These are phyloP conservation scores for Heliopora coerulea DNA, from an alignment of 92 coral and sea anemone genomes.

Conservation along the genomic window DNA sequence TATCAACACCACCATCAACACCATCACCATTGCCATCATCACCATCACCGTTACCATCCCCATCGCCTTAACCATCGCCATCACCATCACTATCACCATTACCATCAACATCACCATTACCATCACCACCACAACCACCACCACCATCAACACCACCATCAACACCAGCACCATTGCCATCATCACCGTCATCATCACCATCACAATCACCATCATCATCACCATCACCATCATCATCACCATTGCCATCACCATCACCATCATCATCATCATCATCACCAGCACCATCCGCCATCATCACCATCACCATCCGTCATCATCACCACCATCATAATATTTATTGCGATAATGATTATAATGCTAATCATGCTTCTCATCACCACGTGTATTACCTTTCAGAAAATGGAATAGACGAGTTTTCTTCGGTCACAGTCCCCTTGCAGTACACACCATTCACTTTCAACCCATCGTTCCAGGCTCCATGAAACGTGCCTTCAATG, in stretches of 20 bases:
- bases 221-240: neutral
- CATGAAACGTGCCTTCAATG: conserved; percentile 85
- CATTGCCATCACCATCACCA: neutral
- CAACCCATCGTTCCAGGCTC: conserved; percentile 92
- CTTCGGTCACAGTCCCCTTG: conserved; percentile 48
- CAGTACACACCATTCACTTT: conserved; percentile 78
- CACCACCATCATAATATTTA: too few species aligned
- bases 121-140: neutral
- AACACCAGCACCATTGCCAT: too few species aligned
- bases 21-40: neutral
- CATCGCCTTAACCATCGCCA: neutral
- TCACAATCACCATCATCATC: neutral
- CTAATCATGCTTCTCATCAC: neutral
- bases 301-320: too few species aligned
- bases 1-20: too few species aligned
- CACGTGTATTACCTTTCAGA: conserved; percentile 4
- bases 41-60: neutral
- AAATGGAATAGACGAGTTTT: conserved; percentile 1
- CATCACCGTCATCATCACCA: neutral
- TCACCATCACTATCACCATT: neutral
- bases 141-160: too few species aligned
- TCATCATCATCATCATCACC: neutral
- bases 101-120: neutral
- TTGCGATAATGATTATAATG: neutral
- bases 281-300: too few species aligned